Percentiles rank a stretch among this genome's conserved stretches.
phyloP scores from a whole-genome alignment of 1,140 invertebrate species.

The Dreissena polymorpha region DNA sequence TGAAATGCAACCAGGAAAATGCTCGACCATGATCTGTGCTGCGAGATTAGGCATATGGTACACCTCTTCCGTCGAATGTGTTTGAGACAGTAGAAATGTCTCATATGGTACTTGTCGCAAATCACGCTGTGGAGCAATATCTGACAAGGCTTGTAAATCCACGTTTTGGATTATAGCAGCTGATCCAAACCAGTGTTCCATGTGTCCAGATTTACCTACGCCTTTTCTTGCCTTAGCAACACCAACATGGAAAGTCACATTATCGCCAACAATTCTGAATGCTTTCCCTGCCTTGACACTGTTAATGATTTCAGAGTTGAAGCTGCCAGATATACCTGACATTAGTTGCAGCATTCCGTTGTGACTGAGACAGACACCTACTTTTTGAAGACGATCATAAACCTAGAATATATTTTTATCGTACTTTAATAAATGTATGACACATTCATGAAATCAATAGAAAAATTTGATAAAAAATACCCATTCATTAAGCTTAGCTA shows the following conservation, averaged over 20 bases:
- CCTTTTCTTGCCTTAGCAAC: conserved; percentile 30
- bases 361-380: conserved; percentile 20
- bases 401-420: no score
- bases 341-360: conserved; percentile 24
- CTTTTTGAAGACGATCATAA: conserved; percentile 42
- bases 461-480: no score
- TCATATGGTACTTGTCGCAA: not conserved
- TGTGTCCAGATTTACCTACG: conserved; percentile 23
- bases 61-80: conserved; percentile 14
- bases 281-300: conserved; percentile 16
- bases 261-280: conserved; percentile 44
- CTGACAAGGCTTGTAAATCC: conserved; percentile 10
- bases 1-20: conserved; percentile 25
- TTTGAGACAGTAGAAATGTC: conserved; percentile 12
- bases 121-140: conserved; percentile 30
- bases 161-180: conserved; percentile 49
- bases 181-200: conserved; percentile 50
- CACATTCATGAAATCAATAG: no score
- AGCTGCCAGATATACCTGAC: conserved; percentile 33
- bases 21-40: conserved; percentile 9
- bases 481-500: no score
- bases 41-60: conserved; percentile 3
- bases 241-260: conserved; percentile 47
- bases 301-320: conserved; percentile 40
- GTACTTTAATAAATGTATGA: no score